Conservation (phyloP, 1,140 invertebrate genomes). For the Philopotamus ludificatus region DNA sequence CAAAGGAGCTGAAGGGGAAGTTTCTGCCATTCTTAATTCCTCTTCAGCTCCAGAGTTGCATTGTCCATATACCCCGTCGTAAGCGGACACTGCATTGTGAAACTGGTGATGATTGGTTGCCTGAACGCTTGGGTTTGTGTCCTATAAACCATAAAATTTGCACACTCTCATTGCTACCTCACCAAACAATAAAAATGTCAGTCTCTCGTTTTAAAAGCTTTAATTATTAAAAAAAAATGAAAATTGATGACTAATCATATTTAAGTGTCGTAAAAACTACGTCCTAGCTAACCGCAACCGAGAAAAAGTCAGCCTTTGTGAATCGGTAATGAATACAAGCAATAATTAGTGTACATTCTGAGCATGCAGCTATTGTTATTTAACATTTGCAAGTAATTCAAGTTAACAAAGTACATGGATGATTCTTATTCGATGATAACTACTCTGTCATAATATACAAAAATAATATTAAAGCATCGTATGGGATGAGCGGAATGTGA, state of each 20-base stretch:
- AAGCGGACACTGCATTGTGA: slow-evolving; percentile 31
- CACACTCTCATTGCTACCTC: slow-evolving; percentile 34
- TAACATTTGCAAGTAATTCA: slow-evolving; percentile 27
- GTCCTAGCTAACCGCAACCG: slow-evolving; percentile 20
- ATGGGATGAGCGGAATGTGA: background rate
- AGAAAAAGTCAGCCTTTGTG: slow-evolving; percentile 35
- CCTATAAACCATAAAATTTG: slow-evolving; percentile 41
- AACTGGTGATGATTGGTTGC: slow-evolving; percentile 39
- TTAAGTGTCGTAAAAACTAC: slow-evolving; percentile 23
- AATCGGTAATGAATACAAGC: slow-evolving; percentile 38
- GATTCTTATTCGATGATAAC: no score
- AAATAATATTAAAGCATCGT: background rate
- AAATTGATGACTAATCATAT: slow-evolving; percentile 17
- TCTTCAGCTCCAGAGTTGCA: slow-evolving; percentile 30
- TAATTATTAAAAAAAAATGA: slow-evolving; percentile 5
- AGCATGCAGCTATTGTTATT: slow-evolving; percentile 27
- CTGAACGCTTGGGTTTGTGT: slow-evolving; percentile 41
- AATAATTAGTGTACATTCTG: slow-evolving; percentile 19
- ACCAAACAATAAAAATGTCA: slow-evolving; percentile 21
- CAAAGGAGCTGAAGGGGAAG: slow-evolving; percentile 25
- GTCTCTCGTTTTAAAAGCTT: slow-evolving; percentile 30
- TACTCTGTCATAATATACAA: no score
- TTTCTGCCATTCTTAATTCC: slow-evolving; percentile 36
- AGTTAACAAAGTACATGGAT: no score
- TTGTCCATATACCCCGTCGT: slow-evolving; percentile 34